These are phyloP conservation scores for Drosophila aldrichi DNA, from an alignment of 2,888 invertebrate species.

Conservation along the genomic window DNA sequence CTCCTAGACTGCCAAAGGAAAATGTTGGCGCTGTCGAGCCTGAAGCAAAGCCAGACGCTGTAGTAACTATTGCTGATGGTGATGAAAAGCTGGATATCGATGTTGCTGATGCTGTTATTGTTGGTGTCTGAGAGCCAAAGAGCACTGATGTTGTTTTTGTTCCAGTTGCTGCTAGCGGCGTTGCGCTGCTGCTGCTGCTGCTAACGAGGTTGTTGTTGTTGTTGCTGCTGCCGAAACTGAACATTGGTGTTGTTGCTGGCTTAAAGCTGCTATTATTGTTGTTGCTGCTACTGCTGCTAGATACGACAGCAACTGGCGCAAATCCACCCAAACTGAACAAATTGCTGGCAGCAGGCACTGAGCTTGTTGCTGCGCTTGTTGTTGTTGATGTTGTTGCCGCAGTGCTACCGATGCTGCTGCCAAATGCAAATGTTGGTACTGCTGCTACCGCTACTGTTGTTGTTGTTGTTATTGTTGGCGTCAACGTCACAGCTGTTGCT, in stretches of 20 bases:
- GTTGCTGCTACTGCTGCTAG: neutral
- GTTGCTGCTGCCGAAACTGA: neutral
- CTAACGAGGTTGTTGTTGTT: slow-evolving; percentile 17
- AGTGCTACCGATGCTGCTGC: slow-evolving; percentile 20
- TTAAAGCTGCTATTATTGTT: slow-evolving; percentile 5
- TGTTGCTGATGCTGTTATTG: neutral
- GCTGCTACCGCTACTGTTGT: neutral
- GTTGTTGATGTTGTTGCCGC: slow-evolving; percentile 21
- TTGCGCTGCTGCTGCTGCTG: slow-evolving; percentile 12
- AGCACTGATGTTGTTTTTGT: slow-evolving; percentile 7
- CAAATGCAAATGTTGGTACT: slow-evolving; percentile 35
- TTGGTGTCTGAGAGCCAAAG: slow-evolving; percentile 3
- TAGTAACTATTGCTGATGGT: slow-evolving; percentile 8
- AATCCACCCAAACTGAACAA: slow-evolving; percentile 41
- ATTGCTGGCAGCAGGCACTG: slow-evolving; percentile 8
- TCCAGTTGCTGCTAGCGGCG: neutral
- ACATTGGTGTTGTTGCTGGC: neutral
- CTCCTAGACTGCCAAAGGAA: slow-evolving; percentile 8
- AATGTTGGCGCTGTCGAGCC: slow-evolving; percentile 6
- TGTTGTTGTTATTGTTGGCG: neutral
- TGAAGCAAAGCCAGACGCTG: slow-evolving; percentile 4
- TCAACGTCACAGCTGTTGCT: slow-evolving; percentile 1
- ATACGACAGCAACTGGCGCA: slow-evolving; percentile 23
- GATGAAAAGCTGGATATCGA: neutral
- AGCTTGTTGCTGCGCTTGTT: neutral